Evolutionary conservation across 2,797 vertebrate genomes (phyloP), one percentile per base, ranked within the genome.

Genomic region (Coilia nasus): DNA sequence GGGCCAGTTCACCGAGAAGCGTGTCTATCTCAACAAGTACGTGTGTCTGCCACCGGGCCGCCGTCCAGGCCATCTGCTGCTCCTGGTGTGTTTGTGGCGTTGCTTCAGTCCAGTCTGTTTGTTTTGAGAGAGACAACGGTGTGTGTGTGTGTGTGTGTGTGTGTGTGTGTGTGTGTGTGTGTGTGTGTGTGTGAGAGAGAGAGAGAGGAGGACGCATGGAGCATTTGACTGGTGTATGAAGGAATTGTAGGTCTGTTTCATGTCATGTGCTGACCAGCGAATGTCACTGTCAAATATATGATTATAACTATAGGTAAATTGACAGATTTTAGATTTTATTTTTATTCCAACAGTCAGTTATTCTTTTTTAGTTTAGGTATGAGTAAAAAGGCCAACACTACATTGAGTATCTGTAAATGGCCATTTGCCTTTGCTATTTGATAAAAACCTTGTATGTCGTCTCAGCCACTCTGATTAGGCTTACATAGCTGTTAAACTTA

Each of bases 1-100:
- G 0, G 98, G 98, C 60, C 98, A 99, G 93, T 97, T 98, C 90
- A 99, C 98, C 0, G 98, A 99, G 93, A 99, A 99, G 91, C 94
- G 98, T 0, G 97, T 99, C 87, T 99, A 99, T 96, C 97, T 99
- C 90, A 99, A 97, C 96, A 99, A 97, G 50, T 54, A 54, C 50
- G 50, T 54, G 14, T 81, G 78, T 83, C 19, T 60, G 15, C 81
- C 83, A 56, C 85, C 81, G 84, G 71, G 71, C 71, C 31, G 10
- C 35, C 1, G 71, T 35, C 71, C 71, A 78, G 35, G 9, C 71
- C 71, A 78, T 78, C 71, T 78, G 71, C 71, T 78, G 31, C 71
- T 78, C 35, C 71, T 44, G 71, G 31, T 78, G 71, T 78, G 71
- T 44, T 15, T 21, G 35, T 44, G 35, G 31, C 71, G 31, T 44